Percentiles rank a stretch among this genome's conserved stretches.
Evolutionary conservation across 2,113 vertebrate genomes (phyloP).

Genomic region (Podarcis raffonei): DNA sequence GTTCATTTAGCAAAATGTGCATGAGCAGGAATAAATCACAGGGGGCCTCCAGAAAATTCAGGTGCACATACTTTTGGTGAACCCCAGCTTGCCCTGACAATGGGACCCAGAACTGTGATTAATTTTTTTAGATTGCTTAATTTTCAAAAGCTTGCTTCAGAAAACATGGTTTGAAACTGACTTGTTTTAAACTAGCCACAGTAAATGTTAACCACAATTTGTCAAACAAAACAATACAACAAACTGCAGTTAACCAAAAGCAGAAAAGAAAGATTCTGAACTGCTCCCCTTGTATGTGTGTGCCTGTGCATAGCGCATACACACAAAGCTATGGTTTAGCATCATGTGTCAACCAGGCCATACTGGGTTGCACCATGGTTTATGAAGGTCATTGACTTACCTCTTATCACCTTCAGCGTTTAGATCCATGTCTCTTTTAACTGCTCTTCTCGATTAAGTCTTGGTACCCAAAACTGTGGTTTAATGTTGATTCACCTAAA

Average conservation of each 20-base stretch:
- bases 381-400: background rate
- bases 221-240: too few species aligned
- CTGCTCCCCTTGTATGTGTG: too few species aligned
- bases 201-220: too few species aligned
- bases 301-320: too few species aligned
- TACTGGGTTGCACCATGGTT: background rate
- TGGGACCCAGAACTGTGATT: background rate
- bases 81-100: background rate
- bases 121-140: too few species aligned
- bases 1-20: background rate
- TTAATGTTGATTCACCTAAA: background rate
- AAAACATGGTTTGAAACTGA: too few species aligned
- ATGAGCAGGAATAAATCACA: background rate
- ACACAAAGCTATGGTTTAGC: too few species aligned
- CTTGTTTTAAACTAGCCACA: too few species aligned
- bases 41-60: background rate
- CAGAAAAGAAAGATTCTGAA: too few species aligned
- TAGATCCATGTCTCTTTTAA: background rate
- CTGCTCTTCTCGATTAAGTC: background rate
- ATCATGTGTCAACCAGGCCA: too few species aligned
- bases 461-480: background rate
- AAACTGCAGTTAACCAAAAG: too few species aligned
- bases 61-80: background rate
- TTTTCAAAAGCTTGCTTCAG: too few species aligned
- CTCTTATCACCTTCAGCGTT: background rate